A percentile compares a stretch with the other conserved stretches of the same genome.
Evolutionary conservation across 1,140 invertebrate genomes (phyloP).

Genomic region (Kradibia gibbosae): DNA sequence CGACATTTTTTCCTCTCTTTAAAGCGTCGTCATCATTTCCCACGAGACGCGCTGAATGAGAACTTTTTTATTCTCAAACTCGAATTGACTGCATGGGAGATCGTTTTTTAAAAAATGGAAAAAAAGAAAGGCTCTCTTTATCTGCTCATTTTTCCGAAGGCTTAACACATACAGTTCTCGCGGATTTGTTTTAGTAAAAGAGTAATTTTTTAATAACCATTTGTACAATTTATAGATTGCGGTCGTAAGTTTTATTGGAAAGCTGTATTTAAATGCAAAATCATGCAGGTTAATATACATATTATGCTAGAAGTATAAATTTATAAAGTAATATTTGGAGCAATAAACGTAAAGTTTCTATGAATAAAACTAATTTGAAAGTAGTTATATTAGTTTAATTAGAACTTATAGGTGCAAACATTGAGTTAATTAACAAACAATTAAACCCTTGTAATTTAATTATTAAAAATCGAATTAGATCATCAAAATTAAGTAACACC

Average conservation of each 20-base stretch:
- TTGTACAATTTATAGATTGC: no score
- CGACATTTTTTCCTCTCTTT: conserved; percentile 43
- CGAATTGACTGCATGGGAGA: no score
- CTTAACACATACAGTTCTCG: no score
- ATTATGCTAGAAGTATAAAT: no score
- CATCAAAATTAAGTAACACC: not conserved
- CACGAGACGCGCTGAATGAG: not conserved
- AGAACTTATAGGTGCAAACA: no score
- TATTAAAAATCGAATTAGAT: not conserved
- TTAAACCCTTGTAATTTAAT: not conserved
- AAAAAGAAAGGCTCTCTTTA: not conserved
- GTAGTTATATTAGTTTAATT: no score
- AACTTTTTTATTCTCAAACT: not conserved
- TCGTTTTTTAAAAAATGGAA: not conserved
- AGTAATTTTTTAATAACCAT: not conserved
- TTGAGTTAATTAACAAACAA: not conserved
- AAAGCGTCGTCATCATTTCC: conserved; percentile 11
- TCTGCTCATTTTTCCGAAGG: not conserved
- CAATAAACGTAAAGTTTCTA: no score
- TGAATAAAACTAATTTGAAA: no score
- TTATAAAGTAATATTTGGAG: no score
- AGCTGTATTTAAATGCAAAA: no score
- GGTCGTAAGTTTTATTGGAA: no score
- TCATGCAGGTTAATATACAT: no score
- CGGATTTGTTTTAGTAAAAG: not conserved